These are phyloP conservation scores for Montipora foliosa DNA, from an alignment of 64 coral and sea anemone species.

Conservation along the genomic window DNA sequence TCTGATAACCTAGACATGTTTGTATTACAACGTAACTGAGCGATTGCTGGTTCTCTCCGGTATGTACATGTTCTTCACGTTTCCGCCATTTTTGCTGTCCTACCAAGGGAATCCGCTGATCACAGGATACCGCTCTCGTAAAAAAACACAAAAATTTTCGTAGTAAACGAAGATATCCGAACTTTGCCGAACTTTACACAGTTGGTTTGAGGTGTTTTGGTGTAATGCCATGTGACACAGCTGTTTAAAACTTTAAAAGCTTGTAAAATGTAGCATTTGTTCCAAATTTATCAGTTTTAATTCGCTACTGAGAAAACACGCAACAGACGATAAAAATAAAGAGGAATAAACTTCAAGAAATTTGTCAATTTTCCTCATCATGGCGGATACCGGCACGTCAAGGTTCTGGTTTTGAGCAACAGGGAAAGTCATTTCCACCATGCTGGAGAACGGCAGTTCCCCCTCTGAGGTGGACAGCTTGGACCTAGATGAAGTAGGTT, in stretches of 20 bases:
- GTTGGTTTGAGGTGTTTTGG: background rate
- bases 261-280: conserved; percentile 1
- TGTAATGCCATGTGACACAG: conserved; percentile 68
- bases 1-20: conserved; percentile 79
- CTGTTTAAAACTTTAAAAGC: background rate
- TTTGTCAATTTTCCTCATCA: background rate
- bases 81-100: conserved; percentile 91
- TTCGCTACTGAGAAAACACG: background rate
- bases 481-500: conserved; percentile 39
- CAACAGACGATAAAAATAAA: background rate
- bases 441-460: conserved; percentile 33
- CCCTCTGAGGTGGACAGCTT: conserved; percentile 44
- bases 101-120: conserved; percentile 19
- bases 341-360: background rate
- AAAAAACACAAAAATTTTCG: background rate
- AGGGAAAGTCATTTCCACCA: background rate
- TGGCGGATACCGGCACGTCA: background rate
- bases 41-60: background rate
- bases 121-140: background rate
- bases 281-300: background rate
- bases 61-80: conserved; percentile 1
- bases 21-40: background rate
- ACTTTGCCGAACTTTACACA: conserved; percentile 46
- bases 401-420: background rate
- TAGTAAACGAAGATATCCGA: background rate